Percentiles rank a stretch among this genome's conserved stretches.
These are phyloP conservation scores for Channa striata DNA, from an alignment of 2,797 vertebrate genomes.

Conservation along the genomic window DNA sequence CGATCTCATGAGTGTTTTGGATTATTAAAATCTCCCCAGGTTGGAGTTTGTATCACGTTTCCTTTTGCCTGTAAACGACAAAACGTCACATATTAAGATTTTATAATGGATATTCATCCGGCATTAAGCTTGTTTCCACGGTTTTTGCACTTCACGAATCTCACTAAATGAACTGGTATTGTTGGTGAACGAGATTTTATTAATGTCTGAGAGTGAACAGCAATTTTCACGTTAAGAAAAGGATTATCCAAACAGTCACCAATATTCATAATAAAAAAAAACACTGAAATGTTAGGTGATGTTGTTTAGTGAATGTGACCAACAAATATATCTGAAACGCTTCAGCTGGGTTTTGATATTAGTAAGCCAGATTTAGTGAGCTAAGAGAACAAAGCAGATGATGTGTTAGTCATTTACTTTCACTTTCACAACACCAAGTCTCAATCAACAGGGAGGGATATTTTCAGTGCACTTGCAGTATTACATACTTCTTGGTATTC, in stretches of 20 bases:
- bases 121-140: background rate
- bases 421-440: conserved; percentile 42
- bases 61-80: background rate
- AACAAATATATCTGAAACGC: background rate
- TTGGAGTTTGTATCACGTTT: background rate
- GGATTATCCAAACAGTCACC: background rate
- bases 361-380: background rate
- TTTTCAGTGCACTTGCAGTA: background rate
- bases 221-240: background rate
- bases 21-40: rapidly evolving
- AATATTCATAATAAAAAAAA: background rate
- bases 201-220: background rate
- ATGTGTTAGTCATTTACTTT: conserved; percentile 31
- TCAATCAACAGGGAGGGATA: background rate
- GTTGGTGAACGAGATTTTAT: background rate
- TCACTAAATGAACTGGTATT: background rate
- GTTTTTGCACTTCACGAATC: background rate
- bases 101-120: background rate
- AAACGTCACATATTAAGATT: background rate
- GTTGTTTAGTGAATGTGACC: conserved; percentile 28
- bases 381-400: background rate
- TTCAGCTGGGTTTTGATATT: conserved; percentile 20
- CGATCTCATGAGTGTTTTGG: background rate
- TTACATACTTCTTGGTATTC: background rate
- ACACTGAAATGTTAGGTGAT: too few relatives aligned